Conservation (phyloP, 2,113 vertebrate species). For the Sialia sialis region DNA sequence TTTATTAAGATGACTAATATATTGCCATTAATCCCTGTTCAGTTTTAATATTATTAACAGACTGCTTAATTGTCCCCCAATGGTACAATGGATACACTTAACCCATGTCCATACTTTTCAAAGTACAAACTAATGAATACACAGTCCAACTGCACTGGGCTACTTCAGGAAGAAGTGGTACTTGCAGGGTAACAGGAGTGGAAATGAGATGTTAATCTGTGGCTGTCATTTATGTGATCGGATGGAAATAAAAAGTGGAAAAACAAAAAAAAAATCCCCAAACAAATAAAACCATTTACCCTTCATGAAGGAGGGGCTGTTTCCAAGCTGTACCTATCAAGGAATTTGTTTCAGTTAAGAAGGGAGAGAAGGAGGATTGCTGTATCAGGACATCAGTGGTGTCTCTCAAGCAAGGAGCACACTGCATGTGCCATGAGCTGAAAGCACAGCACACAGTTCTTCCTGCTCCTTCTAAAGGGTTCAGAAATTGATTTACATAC, state of each 20-base stretch:
- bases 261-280: neutral
- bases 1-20: neutral
- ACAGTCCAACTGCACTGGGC: neutral
- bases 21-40: neutral
- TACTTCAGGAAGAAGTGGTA: neutral
- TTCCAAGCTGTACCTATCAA: neutral
- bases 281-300: neutral
- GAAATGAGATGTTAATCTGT: neutral
- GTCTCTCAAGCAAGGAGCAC: neutral
- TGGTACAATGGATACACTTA: neutral
- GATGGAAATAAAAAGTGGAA: neutral
- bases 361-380: neutral
- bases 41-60: neutral
- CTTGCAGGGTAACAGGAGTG: neutral
- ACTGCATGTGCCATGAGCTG: accelerated
- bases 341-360: neutral
- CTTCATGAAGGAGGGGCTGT: neutral
- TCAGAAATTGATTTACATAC: neutral
- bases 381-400: neutral
- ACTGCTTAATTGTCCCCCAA: neutral
- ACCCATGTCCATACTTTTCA: neutral
- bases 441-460: neutral
- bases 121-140: neutral
- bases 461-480: neutral
- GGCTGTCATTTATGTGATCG: neutral